Evolutionary conservation across 2,797 vertebrate genomes (phyloP), one percentile per base, ranked within the genome.

Genomic region (Channa striata): DNA sequence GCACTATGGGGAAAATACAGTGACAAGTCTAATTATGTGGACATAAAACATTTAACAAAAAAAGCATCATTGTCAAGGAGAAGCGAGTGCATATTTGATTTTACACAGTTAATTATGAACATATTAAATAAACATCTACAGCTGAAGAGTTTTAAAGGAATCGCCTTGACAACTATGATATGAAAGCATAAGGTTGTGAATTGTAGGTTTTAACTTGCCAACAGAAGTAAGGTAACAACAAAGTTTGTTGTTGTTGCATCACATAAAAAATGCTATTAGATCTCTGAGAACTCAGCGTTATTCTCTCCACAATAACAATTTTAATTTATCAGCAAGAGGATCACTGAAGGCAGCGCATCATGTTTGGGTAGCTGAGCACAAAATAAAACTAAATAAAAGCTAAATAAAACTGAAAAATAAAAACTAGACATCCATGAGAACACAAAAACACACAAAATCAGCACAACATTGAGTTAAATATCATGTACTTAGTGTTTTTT

Each of bases 1-100:
- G 95, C 94, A 71, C 96, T 96, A 88, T 42, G 11, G 56, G 17
- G 60, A 68, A 44, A 43, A 43, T 48, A 66, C 14, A 65, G 20
- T 12, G 6, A 47, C 11, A 51, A 40, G 53, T 72, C 17, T 78
- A 64, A 72, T 17, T 1, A 25, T 19, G 36, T 37, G 9, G 13
- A 8, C 23, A n/a, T 25, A 39, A 2, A 19, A 19, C 12, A 37
- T 1, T 43, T 7, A 62, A 40, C 16, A 59, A 21, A 50, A 33
- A 13, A 56, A 39, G 12, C 5, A 11, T 39, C 16, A 17, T 8
- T 30, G 25, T 48, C 17, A 21, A 40, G 30, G 23, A 39, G 30
- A 68, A 49, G 9, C 48, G 39, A 30, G 13, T 44, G 40, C 47
- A 33, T 52, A 19, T 48, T 25, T 47, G 40, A 42, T 54, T 2